Percentiles rank a stretch among this genome's conserved stretches.
Evolutionary conservation across 2,113 vertebrate species (phyloP).

Genomic region (Vimba vimba): DNA sequence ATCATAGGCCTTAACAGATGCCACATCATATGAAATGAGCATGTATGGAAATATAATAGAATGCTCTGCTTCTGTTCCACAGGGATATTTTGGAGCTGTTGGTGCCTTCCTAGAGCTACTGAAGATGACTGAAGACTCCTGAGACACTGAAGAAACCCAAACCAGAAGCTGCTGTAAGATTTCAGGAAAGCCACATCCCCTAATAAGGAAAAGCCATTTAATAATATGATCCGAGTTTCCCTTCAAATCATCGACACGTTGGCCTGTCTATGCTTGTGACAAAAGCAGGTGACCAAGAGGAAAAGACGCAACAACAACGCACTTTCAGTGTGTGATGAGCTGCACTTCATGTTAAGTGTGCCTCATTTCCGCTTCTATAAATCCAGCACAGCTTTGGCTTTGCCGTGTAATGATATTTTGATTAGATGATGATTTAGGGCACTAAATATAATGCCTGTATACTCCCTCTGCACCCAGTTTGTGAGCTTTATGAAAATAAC

Average conservation of each 20-base stretch:
- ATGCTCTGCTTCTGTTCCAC: constrained; percentile 27
- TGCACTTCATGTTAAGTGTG: background rate
- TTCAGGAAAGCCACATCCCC: constrained; percentile 49
- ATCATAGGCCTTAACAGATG: background rate
- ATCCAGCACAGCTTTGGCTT: background rate
- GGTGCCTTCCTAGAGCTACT: constrained; percentile 86
- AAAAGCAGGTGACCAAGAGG: background rate
- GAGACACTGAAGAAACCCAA: constrained; percentile 44
- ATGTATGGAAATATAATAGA: background rate
- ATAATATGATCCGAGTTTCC: background rate
- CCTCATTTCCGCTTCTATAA: background rate
- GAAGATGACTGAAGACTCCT: constrained; percentile 66
- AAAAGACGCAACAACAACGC: background rate
- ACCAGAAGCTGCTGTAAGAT: constrained; percentile 60
- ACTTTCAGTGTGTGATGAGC: constrained; percentile 4
- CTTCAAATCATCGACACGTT: constrained; percentile 9
- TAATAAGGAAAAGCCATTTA: constrained; percentile 51
- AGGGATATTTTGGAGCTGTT: constrained; percentile 89
- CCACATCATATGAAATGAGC: background rate
- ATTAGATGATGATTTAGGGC: constrained; percentile 33
- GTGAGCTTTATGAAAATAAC: constrained; percentile 42
- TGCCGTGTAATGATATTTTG: constrained; percentile 9
- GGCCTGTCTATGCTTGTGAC: background rate
- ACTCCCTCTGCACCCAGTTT: constrained; percentile 3
- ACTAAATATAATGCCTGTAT: constrained; percentile 37